These are phyloP conservation scores for Nycticebus coucang DNA, from an alignment of 2,113 vertebrate species.

Conservation along the genomic window DNA sequence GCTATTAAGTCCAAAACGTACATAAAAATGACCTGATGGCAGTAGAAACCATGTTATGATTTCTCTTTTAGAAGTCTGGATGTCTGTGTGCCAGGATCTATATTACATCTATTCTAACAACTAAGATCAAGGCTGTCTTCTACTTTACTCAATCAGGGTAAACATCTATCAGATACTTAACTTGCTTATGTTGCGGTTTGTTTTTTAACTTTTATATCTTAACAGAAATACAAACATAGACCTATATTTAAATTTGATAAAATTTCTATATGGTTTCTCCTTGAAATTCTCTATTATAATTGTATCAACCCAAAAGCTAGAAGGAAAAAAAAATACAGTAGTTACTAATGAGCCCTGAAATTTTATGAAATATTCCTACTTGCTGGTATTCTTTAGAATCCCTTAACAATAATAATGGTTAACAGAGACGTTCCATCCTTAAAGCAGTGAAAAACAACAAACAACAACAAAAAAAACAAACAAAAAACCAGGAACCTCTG, in stretches of 20 bases:
- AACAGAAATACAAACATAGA: not conserved
- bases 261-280: not conserved
- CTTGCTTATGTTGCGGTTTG: not conserved
- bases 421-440: not conserved
- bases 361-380: slow-evolving; percentile 7
- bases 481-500: not conserved
- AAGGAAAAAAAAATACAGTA: not conserved
- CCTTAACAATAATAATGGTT: not conserved
- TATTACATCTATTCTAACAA: not conserved
- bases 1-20: not conserved
- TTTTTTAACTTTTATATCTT: not conserved
- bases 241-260: not conserved
- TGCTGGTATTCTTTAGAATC: not conserved
- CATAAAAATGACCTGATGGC: not conserved
- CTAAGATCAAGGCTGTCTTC: not conserved
- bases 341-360: not conserved
- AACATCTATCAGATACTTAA: not conserved
- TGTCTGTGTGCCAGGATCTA: not conserved
- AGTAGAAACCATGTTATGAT: not conserved
- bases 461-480: too few species aligned
- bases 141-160: not conserved
- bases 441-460: not conserved
- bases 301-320: not conserved
- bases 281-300: not conserved
- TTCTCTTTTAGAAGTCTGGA: not conserved